Conservation (phyloP, 2,797 vertebrate species). For the Acanthornis magna region DNA sequence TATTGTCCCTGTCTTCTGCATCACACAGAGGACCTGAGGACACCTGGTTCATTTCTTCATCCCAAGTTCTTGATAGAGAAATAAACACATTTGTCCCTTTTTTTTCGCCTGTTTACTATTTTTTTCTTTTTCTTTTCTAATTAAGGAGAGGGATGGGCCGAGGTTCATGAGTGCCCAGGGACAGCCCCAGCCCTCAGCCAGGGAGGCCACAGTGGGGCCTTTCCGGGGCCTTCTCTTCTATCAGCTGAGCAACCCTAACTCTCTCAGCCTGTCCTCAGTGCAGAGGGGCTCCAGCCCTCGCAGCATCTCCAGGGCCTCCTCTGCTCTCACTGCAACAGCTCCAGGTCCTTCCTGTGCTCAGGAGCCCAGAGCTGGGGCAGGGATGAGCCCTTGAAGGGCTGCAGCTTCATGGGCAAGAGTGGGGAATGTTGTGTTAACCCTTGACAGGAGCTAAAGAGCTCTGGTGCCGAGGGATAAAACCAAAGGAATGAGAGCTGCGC, state of each 20-base stretch:
- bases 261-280: not conserved
- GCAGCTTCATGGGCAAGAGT: not conserved
- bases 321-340: not conserved
- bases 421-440: not conserved
- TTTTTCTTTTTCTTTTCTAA: not conserved
- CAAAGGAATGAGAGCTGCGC: accelerated
- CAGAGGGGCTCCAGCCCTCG: not conserved
- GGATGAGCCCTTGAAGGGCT: not conserved
- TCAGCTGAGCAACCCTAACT: not conserved
- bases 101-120: not conserved
- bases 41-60: not conserved
- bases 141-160: not conserved
- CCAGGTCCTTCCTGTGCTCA: not conserved
- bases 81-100: not conserved
- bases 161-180: not conserved
- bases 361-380: not conserved
- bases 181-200: too few species aligned
- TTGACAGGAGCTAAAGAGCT: accelerated
- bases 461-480: not conserved
- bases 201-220: not conserved
- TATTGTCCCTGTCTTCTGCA: not conserved
- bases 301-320: not conserved
- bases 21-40: not conserved
- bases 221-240: not conserved
- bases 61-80: not conserved